These are phyloP conservation scores for Siderastrea radians DNA, from an alignment of 92 coral and sea anemone genomes.

Conservation along the genomic window DNA sequence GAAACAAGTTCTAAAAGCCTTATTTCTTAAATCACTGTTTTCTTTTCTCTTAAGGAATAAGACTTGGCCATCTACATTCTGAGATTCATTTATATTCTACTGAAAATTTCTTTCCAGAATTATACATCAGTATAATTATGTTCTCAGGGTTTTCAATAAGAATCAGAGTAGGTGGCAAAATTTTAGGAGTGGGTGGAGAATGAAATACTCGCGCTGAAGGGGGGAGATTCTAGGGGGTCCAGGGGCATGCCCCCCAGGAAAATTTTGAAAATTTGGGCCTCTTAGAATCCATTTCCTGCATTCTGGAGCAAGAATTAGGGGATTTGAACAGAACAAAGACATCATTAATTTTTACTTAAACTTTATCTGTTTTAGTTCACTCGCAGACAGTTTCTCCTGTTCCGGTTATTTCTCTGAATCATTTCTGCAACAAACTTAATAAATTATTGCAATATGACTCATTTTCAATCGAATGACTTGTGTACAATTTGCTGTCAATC, in stretches of 20 bases:
- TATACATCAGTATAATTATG: no score
- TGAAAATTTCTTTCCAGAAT: no score
- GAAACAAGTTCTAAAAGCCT: no score
- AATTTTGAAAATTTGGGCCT: conserved; percentile 22
- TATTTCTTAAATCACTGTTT: no score
- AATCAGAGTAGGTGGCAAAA: no score
- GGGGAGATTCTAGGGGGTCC: conserved; percentile 15
- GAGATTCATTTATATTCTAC: no score
- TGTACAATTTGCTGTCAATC: background rate
- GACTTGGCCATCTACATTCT: no score
- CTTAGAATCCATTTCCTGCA: conserved; percentile 48
- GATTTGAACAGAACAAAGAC: conserved; percentile 40
- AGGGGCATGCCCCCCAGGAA: conserved; percentile 14
- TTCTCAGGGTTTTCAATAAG: no score
- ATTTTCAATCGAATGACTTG: background rate
- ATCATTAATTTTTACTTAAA: conserved; percentile 7
- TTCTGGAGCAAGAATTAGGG: conserved; percentile 44
- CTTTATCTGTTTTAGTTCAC: conserved; percentile 23
- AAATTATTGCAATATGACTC: background rate
- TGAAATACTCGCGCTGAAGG: background rate
- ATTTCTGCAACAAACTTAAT: background rate
- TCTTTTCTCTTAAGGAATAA: no score
- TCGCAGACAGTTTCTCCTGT: conserved; percentile 10
- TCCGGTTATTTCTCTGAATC: background rate
- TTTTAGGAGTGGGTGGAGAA: no score